Evolutionary conservation across 2,113 vertebrate species (phyloP), one percentile per base, ranked within the genome.

Genomic region (Pimephales promelas): DNA sequence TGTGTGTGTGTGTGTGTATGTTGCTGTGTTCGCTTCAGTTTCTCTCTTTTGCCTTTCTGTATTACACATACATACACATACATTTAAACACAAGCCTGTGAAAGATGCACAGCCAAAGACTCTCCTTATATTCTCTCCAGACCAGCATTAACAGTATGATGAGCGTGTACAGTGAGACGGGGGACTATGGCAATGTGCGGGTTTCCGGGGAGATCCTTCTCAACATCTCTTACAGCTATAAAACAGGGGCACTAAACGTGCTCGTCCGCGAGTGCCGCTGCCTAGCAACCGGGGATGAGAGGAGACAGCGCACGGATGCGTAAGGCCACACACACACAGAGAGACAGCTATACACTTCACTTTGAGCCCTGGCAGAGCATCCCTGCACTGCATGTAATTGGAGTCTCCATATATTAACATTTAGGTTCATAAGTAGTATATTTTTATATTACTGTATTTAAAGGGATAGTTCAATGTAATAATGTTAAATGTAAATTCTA

Each of bases 161-260:
- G 93, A 99, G 97, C 80, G 95, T 98, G 78, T 98, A 98, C 85
- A 99, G 98, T 87, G 98, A 99, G 92, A 97, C 96, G 1, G 97
- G 98, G 86, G 97, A 99, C 95, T 98, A 98, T 92, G 96, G 96
- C 87, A 96, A 96, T 31, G 93, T 96, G 88, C 94, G 95, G 86
- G 95, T 99, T 92, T 97, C 96, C 1, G 98, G 98, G 0, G 97
- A 98, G 93, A 97, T 99, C 89, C 95, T 96, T 83, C 94, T 99
- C 49, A 95, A 89, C 52, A 95, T 98, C 93, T 96, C 66, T 92
- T 99, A 99, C 93, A 95, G 95, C 95, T 99, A 98, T 94, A 98
- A 96, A 94, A 99, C 97, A 0, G 98, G 97, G 0, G 96, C 96
- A 20, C 96, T 99, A 89, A 97, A 95, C 85, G 92, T 99, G 87